Conservation (phyloP, 2,888 invertebrate genomes). For the Coenonympha glycerion region DNA sequence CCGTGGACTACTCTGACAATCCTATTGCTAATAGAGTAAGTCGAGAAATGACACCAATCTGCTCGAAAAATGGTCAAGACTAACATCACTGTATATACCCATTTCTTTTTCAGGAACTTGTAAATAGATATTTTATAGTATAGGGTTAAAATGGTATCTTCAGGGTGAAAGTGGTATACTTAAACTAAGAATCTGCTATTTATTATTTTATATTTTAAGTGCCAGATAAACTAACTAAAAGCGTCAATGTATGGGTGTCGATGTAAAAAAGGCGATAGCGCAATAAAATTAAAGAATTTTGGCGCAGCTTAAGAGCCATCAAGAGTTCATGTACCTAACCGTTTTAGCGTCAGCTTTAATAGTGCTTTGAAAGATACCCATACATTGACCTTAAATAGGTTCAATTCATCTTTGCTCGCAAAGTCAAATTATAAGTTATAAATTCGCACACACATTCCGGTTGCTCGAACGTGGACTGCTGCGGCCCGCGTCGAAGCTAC, state of each 20-base stretch:
- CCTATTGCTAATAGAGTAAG: slow-evolving; percentile 90
- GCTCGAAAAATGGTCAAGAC: slow-evolving; percentile 40
- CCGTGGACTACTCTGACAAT: slow-evolving; percentile 90
- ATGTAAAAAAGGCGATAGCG: slow-evolving; percentile 3
- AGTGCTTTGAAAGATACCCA: slow-evolving; percentile 9
- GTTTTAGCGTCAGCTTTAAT: not conserved
- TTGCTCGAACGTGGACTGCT: too few species aligned
- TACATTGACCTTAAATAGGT: slow-evolving; percentile 16
- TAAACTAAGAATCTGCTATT: not conserved
- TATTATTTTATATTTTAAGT: not conserved
- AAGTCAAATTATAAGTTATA: too few species aligned
- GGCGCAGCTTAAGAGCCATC: slow-evolving; percentile 5
- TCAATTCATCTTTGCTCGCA: too few species aligned
- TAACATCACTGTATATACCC: slow-evolving; percentile 68
- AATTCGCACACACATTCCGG: too few species aligned
- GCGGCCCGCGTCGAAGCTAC: too few species aligned
- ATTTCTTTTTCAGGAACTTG: slow-evolving; percentile 45
- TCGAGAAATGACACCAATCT: slow-evolving; percentile 38
- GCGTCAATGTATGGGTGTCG: slow-evolving; percentile 6
- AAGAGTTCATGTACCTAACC: too few species aligned
- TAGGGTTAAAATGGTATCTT: slow-evolving; percentile 29
- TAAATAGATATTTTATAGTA: slow-evolving; percentile 35
- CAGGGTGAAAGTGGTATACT: slow-evolving; percentile 11
- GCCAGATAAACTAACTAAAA: slow-evolving; percentile 15
- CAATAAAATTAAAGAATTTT: not conserved